Evolutionary conservation across 2,888 invertebrate species (phyloP), one percentile per base, ranked within the genome.

Genomic region (Tricholauxania praeusta): DNA sequence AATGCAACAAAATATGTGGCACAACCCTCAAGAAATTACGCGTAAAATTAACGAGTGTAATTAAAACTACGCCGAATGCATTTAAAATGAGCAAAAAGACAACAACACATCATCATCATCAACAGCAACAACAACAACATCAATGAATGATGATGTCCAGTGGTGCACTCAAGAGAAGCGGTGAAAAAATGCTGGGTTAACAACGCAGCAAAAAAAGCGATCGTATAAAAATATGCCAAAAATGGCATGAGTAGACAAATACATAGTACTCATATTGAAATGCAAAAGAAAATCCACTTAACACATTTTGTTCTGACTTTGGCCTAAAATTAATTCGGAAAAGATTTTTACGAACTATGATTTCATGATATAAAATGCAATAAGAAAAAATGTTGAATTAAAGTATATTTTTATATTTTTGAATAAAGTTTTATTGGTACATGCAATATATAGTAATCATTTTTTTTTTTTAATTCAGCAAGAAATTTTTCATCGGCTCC

Each of bases 11-110:
- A 39, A 39, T 39, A 67, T 65, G 28, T 52, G 53, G 57, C 19
- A 28, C 28, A 63, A 19, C 63, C 55, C 66, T 53, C 32, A 12
- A 53, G 17, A 67, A 67, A 57, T 57, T 57, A 69, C 51, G 62
- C 51, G 60, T 10, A 70, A 75, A 69, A 73, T 75, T 71, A 75
- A 72, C 73, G 66, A 62, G 67, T 57, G 62, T 63, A 69, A 74
- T 74, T 71, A 76, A 79, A 83, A 79, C 78, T 68, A 72, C 72
- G 68, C 81, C 82, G 81, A 84, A 80, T 83, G 81, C 81, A 76
- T 78, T 75, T 77, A 28, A 72, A 72, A n/a, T n/a, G 22, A 55
- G 55, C 55, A 19, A 17, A 55, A 55, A n/a, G 19, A 19, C 55
- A n/a, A 55, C 12, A 12, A 19, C 4, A 10, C 22, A 22, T 19